Evolutionary conservation across 2,888 invertebrate genomes (phyloP), one percentile per base, ranked within the genome.

Genomic region (Caenorhabditis sp.): DNA sequence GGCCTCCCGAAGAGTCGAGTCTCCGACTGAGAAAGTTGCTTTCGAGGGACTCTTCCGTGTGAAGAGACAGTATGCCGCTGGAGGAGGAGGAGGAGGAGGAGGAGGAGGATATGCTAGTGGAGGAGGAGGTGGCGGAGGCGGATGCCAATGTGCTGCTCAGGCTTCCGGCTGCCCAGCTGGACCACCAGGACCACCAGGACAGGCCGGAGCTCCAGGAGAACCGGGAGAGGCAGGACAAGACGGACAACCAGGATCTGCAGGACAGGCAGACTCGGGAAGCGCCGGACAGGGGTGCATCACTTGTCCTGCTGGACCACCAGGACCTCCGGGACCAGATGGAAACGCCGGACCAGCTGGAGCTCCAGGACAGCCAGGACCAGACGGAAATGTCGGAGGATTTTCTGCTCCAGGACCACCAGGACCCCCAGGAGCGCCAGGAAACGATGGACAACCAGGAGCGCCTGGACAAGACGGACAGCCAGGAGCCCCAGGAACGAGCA

Each of bases 131-230:
- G 77, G 71, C 7, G 76, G 76, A 9, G 68, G 74, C 3, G 53
- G 53, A 39, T 77, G 77, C 41, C 52, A 78, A 39, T 80, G 80
- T 30, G 80, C 68, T 48, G 73, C 80, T n/a, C 63, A 75, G 26
- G 71, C 80, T 6, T 70, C 77, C 27, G 82, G 80, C 30, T 83
- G 83, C 53, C 83, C 83, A 26, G 82, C 83, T 37, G 83, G 83
- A 72, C 83, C 83, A 58, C 80, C 83, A 43, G 83, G 83, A 65
- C 79, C 79, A 27, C 81, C 83, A 11, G 83, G 83, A 66, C 59
- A 78, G 39, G 30, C 78, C 11, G 78, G 78, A 73, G 30, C 56
- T 9, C 73, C 73, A 11, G 78, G 78, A 53, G 39, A 48, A 20
- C 46, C 62, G 24, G 72, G 72, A 56, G 22, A 61, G 22, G 58